Conservation (phyloP, 1,140 invertebrate species). For the Neotoxoptera formosana region DNA sequence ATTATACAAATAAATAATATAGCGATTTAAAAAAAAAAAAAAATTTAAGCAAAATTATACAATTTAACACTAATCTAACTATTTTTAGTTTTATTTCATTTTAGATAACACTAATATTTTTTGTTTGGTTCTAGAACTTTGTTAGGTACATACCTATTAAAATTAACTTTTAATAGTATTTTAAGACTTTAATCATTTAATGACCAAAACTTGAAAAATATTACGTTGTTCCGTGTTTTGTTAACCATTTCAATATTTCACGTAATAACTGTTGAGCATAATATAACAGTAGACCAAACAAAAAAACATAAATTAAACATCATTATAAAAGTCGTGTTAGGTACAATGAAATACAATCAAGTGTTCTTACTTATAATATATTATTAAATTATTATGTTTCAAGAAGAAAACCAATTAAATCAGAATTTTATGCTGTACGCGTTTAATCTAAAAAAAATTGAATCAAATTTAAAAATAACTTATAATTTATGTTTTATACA, state of each 20-base stretch:
- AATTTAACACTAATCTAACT: too few species aligned
- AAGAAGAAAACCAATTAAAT: neutral
- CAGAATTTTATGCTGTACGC: neutral
- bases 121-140: too few species aligned
- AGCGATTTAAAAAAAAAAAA: too few species aligned
- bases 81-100: too few species aligned
- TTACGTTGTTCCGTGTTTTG: too few species aligned
- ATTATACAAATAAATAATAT: too few species aligned
- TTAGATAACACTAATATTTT: too few species aligned
- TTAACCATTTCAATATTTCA: neutral
- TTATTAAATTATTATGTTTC: neutral
- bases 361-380: neutral
- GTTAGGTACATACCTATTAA: too few species aligned
- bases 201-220: too few species aligned
- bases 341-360: neutral
- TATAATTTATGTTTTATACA: neutral
- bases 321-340: neutral
- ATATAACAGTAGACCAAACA: neutral
- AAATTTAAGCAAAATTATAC: too few species aligned
- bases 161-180: too few species aligned
- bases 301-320: neutral
- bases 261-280: neutral
- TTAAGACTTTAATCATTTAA: too few species aligned
- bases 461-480: neutral
- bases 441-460: neutral